Base-by-base conservation (phyloP, 2,797 vertebrate species). In the Darevskia nairensis region DNA sequence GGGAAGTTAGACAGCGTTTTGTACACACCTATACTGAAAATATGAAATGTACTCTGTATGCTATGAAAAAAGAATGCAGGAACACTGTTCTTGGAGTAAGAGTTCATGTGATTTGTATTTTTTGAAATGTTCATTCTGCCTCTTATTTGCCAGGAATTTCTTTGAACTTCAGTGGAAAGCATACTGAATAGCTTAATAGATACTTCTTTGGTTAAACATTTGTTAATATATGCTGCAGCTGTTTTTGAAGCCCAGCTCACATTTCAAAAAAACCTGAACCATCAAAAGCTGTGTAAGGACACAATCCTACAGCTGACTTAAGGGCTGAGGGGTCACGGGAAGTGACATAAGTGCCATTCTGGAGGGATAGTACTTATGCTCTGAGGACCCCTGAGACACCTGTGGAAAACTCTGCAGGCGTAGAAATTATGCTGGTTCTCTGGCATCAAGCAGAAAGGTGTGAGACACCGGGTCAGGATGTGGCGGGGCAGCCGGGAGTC, bases 181-280 rank as follows among this genome's bases (percentile, higher is more conserved):
- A 66, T 74, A 27, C n/a, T 90, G 41, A 84, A 80, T 74, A 74
- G 21, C 41, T 21, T 0, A 88, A 84, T 84, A 91, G 71, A 61
- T 61, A 86, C n/a, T 77, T 32, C 55, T 86, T 90, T 82, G 44
- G 39, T 78, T 35, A 86, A 82, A 55, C 44, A 72, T 35, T 75
- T 75, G 68, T 15, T 7, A 35, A 64, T 44, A 9, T 74, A 17
- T 92, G 69, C 86, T 88, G 25, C 69, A 4, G 88, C 81, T 87
- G 77, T 59, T 91, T 91, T 77, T 89, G 0, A 91, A 85, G 11
- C 11, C 46, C 71, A 84, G 74, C 59, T 61, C 32, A 79, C 11
- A 32, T 86, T 86, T 72, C 6, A 19, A 59, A 68, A 86, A 32
- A 6, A 39, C 39, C 15, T 74, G 50, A 41, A 59, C 15, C 39